Base-by-base conservation (phyloP, 2,113 vertebrate species). In the Pluvianellus socialis region DNA sequence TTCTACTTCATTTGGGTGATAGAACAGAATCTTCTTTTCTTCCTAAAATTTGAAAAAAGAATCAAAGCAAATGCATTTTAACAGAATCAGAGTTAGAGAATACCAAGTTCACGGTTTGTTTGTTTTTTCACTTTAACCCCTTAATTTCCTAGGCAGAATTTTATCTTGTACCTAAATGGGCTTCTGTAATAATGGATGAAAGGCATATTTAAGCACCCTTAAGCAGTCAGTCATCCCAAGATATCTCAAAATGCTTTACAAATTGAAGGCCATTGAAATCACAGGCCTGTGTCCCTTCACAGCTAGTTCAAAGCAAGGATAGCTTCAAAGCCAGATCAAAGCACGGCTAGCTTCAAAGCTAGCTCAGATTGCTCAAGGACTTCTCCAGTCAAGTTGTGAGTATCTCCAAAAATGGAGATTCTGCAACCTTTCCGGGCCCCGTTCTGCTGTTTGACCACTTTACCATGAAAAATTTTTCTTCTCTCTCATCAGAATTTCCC, bases 21-120 rank as follows among this genome's bases (percentile, higher is more conserved):
- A 99, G 98, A 99, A 99, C 81, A 99, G 98, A 97, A 99, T 99
- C 97, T 99, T 99, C 97, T 99, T 99, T 98, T 99, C 99, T 94
- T 99, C 99, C 99, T 99, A 77, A 79, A 94, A 88, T 71, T 70
- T 9, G 19, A 90, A 89, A 79, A 73, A 81, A 94, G 4, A 97
- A 94, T 80, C 45, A 93, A 75, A 95, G 72, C 27, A 74, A 93
- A 40, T 44, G 30, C 17, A 59, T 90, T 91, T 91, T 79, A 95
- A 68, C 26, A 62, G 55, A 90, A 63, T 38, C 27, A 32, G 11
- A 75, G 26, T 35, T 38, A 32, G 61, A 74, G 58, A 86, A 74
- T 27, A 71, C 0, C 3, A 3, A 72, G 8, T 82, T 87, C 27
- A 32, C 5, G 9, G 70, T 52, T 74, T 77, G 23, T n/a, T 92